Evolutionary conservation across 2,113 vertebrate genomes (phyloP).

Genomic region (Sebastes fasciatus): DNA sequence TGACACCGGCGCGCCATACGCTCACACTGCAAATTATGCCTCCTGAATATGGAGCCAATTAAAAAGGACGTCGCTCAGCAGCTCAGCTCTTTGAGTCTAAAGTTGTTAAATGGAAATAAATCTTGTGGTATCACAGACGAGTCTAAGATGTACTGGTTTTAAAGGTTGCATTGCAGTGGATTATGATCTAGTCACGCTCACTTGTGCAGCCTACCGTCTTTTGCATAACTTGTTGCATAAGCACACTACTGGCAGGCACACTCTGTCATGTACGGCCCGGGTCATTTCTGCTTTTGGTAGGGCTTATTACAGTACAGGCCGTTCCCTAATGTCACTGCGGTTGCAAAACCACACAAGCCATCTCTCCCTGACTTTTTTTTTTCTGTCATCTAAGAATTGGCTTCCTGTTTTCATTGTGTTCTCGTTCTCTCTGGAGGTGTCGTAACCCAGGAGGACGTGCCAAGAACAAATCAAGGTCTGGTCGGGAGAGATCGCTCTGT

Average conservation of each 20-base stretch:
- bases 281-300: slow-evolving; percentile 79
- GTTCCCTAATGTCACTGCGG: slow-evolving; percentile 79
- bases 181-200: slow-evolving; percentile 63
- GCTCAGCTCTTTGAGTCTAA: slow-evolving; percentile 9
- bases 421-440: slow-evolving; percentile 74
- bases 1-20: slow-evolving; percentile 57
- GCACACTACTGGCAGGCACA: slow-evolving; percentile 72
- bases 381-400: slow-evolving; percentile 80
- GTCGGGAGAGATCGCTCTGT: slow-evolving; percentile 68
- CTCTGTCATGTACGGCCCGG: slow-evolving; percentile 64
- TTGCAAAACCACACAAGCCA: slow-evolving; percentile 80
- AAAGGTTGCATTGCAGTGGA: slow-evolving; percentile 49
- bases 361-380: slow-evolving; percentile 53
- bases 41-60: slow-evolving; percentile 65
- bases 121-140: slow-evolving; percentile 11
- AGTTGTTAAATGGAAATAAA: slow-evolving; percentile 38
- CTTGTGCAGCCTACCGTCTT: slow-evolving; percentile 56
- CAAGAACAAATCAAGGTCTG: slow-evolving; percentile 81
- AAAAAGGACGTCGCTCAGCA: slow-evolving; percentile 24
- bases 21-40: slow-evolving; percentile 45
- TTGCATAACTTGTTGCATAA: slow-evolving; percentile 82
- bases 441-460: slow-evolving; percentile 75
- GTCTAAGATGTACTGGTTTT: slow-evolving; percentile 39
- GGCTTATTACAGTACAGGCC: slow-evolving; percentile 81
- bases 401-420: slow-evolving; percentile 86